These are phyloP conservation scores for Cromileptes altivelis DNA, from an alignment of 2,113 vertebrate genomes.

Conservation along the genomic window DNA sequence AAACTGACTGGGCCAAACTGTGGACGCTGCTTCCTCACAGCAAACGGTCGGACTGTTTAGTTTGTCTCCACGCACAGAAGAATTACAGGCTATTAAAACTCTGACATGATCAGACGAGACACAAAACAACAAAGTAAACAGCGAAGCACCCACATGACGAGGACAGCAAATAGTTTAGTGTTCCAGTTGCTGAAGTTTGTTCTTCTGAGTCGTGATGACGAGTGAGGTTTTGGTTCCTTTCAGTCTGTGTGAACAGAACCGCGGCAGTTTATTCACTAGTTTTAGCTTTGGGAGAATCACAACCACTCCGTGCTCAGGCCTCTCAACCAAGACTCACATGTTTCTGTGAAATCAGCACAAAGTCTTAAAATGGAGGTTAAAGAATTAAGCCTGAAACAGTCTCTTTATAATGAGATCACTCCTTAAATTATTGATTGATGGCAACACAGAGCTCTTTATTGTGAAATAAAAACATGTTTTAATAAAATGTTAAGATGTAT, in stretches of 20 bases:
- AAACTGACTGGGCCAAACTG: neutral
- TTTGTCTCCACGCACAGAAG: no score
- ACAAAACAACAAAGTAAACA: no score
- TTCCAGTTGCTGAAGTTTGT: neutral
- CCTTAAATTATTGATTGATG: neutral
- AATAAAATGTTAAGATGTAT: neutral
- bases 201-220: neutral
- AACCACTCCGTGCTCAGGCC: neutral
- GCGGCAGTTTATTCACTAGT: slow-evolving; percentile 8
- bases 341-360: slow-evolving; percentile 5
- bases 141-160: neutral
- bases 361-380: neutral
- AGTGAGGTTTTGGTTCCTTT: neutral
- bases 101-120: neutral
- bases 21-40: neutral
- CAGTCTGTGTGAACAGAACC: neutral
- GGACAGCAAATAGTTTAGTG: neutral
- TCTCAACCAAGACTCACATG: neutral
- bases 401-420: neutral
- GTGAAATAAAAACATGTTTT: neutral
- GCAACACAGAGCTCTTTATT: neutral
- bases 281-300: neutral
- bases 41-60: neutral
- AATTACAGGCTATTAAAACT: neutral
- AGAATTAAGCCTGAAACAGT: neutral